Conservation (phyloP, 2,888 invertebrate genomes). For the Caenorhabditis sp. region DNA sequence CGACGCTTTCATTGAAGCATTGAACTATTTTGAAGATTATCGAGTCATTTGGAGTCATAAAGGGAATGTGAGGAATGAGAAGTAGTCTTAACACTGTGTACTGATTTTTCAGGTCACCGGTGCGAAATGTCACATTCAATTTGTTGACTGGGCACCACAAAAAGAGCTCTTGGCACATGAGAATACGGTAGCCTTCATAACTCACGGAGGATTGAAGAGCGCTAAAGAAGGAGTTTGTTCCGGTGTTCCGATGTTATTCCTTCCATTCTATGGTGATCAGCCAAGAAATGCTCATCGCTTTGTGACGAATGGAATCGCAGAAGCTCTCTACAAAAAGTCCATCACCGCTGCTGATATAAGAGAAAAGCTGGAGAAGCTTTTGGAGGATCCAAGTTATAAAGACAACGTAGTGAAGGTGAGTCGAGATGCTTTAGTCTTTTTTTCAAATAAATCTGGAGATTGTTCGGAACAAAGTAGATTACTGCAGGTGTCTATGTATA, state of each 20-base stretch:
- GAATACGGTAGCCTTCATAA: slow-evolving; percentile 72
- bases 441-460: not conserved
- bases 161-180: slow-evolving; percentile 72
- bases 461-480: not conserved
- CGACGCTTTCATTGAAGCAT: slow-evolving; percentile 67
- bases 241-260: slow-evolving; percentile 69
- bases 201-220: slow-evolving; percentile 76
- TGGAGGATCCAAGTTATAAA: slow-evolving; percentile 33
- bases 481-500: slow-evolving; percentile 16
- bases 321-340: slow-evolving; percentile 69
- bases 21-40: slow-evolving; percentile 72
- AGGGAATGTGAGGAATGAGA: slow-evolving; percentile 56
- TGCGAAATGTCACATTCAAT: slow-evolving; percentile 57
- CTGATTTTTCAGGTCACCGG: slow-evolving; percentile 43
- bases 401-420: slow-evolving; percentile 36
- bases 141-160: slow-evolving; percentile 74
- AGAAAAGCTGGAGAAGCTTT: slow-evolving; percentile 39
- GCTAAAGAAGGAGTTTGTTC: slow-evolving; percentile 73
- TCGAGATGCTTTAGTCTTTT: too few relatives aligned
- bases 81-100: not conserved
- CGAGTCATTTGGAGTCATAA: slow-evolving; percentile 75
- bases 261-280: slow-evolving; percentile 75
- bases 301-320: slow-evolving; percentile 68
- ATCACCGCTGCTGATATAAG: slow-evolving; percentile 51
- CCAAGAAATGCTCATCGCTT: slow-evolving; percentile 69